Evolutionary conservation across 2,797 vertebrate genomes (phyloP), one percentile per base, ranked within the genome.

Genomic region (Anas bahamensis): DNA sequence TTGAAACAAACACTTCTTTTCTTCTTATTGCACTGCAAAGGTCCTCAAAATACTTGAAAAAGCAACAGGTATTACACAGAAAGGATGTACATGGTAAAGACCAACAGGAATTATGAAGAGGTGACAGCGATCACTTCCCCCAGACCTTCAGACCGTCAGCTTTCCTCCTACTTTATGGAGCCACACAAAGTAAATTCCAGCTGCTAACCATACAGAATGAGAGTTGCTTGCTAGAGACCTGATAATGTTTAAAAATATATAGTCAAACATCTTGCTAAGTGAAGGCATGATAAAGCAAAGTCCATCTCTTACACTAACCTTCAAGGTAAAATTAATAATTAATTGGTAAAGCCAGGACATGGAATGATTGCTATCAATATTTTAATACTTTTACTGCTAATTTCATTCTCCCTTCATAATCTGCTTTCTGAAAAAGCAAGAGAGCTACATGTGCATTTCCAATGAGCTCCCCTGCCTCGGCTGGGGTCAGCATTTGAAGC

Each of bases 251-350:
- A 88, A 88, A 94, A 61, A 87, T 59, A 86, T 76, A 76, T 90
- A 96, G 86, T 96, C 97, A 94, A 96, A 97, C 94, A 96, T 96
- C 93, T 96, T 90, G 95, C 94, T 96, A 97, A 97, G 96, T 90
- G 96, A 97, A 97, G 97, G 96, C 96, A 97, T 96, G 97, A 96
- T 97, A 96, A 97, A 98, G 96, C 95, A 74, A 97, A 97, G 95
- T 97, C 98, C 98, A 97, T 98, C 97, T 97, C 98, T 96, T 97
- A 98, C 96, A 94, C 98, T 97, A 98, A 98, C 98, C 98, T 98
- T 99, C 98, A 98, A 98, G 98, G 98, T 98, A 98, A 98, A 98
- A 98, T 99, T 98, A 99, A 99, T 99, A 98, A 99, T 99, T 98
- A 98, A 99, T 99, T 97, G 97, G 91, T 96, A 96, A 97, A 98